Evolutionary conservation across 2,888 invertebrate genomes (phyloP).

Genomic region (Brachylomia viminalis): DNA sequence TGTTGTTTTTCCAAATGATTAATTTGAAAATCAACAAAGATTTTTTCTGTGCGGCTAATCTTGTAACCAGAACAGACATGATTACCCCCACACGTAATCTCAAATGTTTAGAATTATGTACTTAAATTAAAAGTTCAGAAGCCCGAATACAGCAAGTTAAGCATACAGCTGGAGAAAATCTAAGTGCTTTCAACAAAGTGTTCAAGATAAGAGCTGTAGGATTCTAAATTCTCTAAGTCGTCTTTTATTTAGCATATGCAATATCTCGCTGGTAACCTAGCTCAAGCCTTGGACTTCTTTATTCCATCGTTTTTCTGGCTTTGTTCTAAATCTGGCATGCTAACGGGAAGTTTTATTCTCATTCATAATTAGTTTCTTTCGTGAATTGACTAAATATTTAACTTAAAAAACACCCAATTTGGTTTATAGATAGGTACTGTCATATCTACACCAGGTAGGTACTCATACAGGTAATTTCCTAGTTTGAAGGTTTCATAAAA

Average conservation of each 20-base stretch:
- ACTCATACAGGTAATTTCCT: too few relatives aligned
- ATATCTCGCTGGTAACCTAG: conserved; percentile 29
- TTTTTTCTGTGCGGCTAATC: background rate
- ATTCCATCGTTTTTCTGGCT: conserved; percentile 2
- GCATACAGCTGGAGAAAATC: conserved; percentile 39
- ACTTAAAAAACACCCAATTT: background rate
- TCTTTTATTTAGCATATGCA: conserved; percentile 55
- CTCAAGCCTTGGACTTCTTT: conserved; percentile 18
- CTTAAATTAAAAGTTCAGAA: conserved; percentile 25
- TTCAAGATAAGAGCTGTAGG: conserved; percentile 33
- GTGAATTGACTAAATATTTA: background rate
- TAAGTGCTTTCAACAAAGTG: conserved; percentile 47
- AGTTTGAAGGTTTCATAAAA: background rate
- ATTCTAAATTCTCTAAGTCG: conserved; percentile 49
- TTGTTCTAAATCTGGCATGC: conserved; percentile 7
- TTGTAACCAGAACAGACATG: background rate
- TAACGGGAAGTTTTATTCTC: background rate
- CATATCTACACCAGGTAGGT: background rate
- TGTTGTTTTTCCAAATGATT: background rate
- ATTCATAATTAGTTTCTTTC: background rate
- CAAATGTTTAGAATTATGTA: conserved; percentile 8
- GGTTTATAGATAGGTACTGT: background rate
- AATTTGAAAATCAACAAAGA: too few relatives aligned
- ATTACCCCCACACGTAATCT: background rate
- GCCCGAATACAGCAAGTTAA: conserved; percentile 33